These are phyloP conservation scores for Morpho achilles DNA, from an alignment of 2,888 invertebrate species.

Conservation along the genomic window DNA sequence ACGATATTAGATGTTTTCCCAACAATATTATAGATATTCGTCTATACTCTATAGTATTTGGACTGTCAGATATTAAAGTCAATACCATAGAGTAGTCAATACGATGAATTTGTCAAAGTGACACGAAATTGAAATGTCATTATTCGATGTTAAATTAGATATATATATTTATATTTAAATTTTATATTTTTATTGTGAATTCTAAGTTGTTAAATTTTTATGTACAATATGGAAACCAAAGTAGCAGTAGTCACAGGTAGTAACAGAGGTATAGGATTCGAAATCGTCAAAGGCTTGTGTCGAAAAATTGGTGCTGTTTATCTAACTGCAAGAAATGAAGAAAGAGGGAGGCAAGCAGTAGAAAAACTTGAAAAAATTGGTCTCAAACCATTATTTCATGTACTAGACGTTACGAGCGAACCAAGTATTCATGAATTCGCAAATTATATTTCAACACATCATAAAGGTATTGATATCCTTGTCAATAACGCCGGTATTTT, in stretches of 20 bases:
- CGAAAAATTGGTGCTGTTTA: conserved; percentile 84
- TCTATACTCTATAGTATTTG: no score
- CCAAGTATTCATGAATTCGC: conserved; percentile 80
- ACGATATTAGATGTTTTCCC: no score
- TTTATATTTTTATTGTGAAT: conserved; percentile 50
- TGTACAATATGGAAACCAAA: conserved; percentile 75
- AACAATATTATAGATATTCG: no score
- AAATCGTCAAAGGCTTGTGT: conserved; percentile 79
- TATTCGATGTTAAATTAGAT: conserved; percentile 28
- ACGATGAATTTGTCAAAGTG: background rate
- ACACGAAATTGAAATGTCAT: conserved; percentile 32
- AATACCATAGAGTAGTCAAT: no score
- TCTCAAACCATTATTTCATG: conserved; percentile 81
- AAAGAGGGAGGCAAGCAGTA: conserved; percentile 81
- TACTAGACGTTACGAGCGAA: conserved; percentile 83
- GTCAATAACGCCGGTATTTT: conserved; percentile 89
- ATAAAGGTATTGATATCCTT: conserved; percentile 85
- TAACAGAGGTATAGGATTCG: conserved; percentile 71
- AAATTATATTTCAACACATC: conserved; percentile 76
- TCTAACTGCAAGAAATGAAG: conserved; percentile 83
- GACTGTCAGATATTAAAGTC: no score
- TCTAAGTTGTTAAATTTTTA: conserved; percentile 45
- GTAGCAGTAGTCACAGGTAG: conserved; percentile 72
- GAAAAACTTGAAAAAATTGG: conserved; percentile 79
- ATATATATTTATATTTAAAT: conserved; percentile 53